These are phyloP conservation scores for Prostheceraeus crozeri DNA, from an alignment of 2,888 invertebrate genomes.

Conservation along the genomic window DNA sequence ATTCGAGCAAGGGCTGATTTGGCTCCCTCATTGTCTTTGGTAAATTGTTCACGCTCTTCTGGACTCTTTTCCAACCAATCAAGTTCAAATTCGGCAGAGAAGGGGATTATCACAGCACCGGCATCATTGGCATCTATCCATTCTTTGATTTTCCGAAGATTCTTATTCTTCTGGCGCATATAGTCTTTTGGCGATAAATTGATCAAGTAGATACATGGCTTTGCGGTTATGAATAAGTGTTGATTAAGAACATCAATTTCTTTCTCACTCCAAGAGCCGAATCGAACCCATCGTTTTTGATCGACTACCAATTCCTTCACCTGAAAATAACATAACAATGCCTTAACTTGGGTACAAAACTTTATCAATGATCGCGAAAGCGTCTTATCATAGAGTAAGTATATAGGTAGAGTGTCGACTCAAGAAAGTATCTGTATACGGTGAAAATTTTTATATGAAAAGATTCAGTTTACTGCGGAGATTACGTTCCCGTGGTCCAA, in stretches of 20 bases:
- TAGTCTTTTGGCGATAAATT: conserved; percentile 96
- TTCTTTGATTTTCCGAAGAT: conserved; percentile 90
- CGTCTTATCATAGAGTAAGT: too few relatives aligned
- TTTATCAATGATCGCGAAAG: too few relatives aligned
- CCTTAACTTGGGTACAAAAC: too few relatives aligned
- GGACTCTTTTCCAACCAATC: conserved; percentile 70
- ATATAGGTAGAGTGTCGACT: too few relatives aligned
- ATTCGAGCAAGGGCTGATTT: conserved; percentile 79
- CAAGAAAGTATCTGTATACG: too few relatives aligned
- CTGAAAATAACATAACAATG: too few relatives aligned
- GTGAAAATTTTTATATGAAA: too few relatives aligned
- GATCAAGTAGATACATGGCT: conserved; percentile 90
- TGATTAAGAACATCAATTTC: conserved; percentile 86
- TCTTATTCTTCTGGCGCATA: conserved; percentile 94
- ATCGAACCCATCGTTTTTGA: conserved; percentile 81
- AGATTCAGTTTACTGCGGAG: too few relatives aligned
- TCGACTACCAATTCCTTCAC: conserved; percentile 69
- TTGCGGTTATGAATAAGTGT: conserved; percentile 88
- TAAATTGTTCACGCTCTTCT: conserved; percentile 56
- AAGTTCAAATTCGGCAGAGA: conserved; percentile 83
- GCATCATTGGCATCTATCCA: conserved; percentile 96
- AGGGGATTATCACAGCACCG: conserved; percentile 84
- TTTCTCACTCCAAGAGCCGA: conserved; percentile 21
- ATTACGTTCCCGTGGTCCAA: too few relatives aligned
- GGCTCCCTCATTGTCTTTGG: conserved; percentile 29